phyloP scores from a whole-genome alignment of 2,113 vertebrate genomes.

The Syngnathoides biaculeatus region DNA sequence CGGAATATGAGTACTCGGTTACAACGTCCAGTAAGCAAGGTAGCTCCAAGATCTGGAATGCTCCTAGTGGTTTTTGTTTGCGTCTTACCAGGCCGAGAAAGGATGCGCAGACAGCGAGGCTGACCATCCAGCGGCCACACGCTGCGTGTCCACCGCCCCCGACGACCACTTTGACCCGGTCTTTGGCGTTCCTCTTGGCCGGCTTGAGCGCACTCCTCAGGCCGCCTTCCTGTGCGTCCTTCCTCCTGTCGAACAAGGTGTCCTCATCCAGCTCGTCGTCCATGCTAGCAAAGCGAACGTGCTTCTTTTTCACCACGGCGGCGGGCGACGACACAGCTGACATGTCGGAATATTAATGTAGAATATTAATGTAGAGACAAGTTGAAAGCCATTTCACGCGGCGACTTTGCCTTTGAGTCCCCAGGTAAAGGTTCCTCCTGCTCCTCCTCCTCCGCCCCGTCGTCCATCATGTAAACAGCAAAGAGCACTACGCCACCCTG shows the following conservation, averaged over 20 bases:
- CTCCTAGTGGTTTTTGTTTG: too few relatives aligned
- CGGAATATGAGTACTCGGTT: background rate
- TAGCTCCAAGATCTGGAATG: background rate
- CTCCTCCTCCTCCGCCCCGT: background rate
- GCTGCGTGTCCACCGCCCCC: conserved; percentile 16
- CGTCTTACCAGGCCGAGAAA: conserved; percentile 85
- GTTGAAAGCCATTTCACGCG: background rate
- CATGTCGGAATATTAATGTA: background rate
- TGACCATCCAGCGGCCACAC: conserved; percentile 67
- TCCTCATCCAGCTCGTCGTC: conserved; percentile 65
- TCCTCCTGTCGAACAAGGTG: conserved; percentile 70
- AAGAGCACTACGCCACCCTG: background rate
- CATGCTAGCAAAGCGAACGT: conserved; percentile 76
- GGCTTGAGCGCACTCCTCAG: conserved; percentile 59
- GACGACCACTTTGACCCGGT: conserved; percentile 42
- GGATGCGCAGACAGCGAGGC: conserved; percentile 74
- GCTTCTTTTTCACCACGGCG: conserved; percentile 70
- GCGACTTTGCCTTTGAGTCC: background rate
- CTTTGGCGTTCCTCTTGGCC: conserved; percentile 25
- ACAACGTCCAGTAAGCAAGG: background rate
- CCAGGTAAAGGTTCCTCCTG: background rate
- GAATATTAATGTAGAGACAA: background rate
- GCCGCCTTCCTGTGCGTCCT: conserved; percentile 21
- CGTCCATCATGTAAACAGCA: background rate
- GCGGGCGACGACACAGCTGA: conserved; percentile 46